Base-by-base conservation (phyloP, 2,113 vertebrate species). In the Monopterus albus region DNA sequence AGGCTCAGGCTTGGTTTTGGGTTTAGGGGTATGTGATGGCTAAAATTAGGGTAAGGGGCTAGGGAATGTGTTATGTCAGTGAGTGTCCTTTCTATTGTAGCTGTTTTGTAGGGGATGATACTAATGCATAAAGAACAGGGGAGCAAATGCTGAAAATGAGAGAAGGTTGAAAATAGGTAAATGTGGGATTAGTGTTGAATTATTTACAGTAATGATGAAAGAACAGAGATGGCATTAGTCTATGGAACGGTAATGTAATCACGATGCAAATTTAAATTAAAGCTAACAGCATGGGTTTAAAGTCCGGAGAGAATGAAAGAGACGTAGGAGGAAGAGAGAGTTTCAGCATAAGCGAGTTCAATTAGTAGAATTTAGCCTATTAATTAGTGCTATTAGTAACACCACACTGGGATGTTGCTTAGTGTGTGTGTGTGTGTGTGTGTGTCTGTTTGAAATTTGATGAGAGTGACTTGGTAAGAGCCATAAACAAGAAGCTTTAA, bases 321-420 rank as follows among this genome's bases (percentile, higher is more conserved):
- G 56, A 7, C 80, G 77, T 86, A 72, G 64, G 67, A 72, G 68
- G 67, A 39, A 45, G 78, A 70, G 72, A 82, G 79, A 43, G 71
- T 62, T 84, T 72, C 74, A 58, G 84, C 84, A 86, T 86, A 79
- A 84, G 85, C 73, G 76, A 87, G 83, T 84, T 91, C 89, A 90
- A 90, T 91, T 91, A 91, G 91, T 79, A 81, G 75, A 91, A 89
- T 91, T 88, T 87, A 90, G 79, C 83, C 83, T 81, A 87, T 91
- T 90, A 91, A 92, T 93, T 91, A 90, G 88, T 47, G 77, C 89
- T 81, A 89, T 88, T 84, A 91, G 84, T 75, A 64, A 78, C 42
- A 78, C 62, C 62, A 80, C 33, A 70, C 75, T 61, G 79, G 72
- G 70, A 70, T 82, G 85, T 83, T 85, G 55, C 64, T 74, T 18